A percentile compares a stretch with the other conserved stretches of the same genome.
Conservation (phyloP, 2,113 vertebrate species). For the Daubentonia madagascariensis region DNA sequence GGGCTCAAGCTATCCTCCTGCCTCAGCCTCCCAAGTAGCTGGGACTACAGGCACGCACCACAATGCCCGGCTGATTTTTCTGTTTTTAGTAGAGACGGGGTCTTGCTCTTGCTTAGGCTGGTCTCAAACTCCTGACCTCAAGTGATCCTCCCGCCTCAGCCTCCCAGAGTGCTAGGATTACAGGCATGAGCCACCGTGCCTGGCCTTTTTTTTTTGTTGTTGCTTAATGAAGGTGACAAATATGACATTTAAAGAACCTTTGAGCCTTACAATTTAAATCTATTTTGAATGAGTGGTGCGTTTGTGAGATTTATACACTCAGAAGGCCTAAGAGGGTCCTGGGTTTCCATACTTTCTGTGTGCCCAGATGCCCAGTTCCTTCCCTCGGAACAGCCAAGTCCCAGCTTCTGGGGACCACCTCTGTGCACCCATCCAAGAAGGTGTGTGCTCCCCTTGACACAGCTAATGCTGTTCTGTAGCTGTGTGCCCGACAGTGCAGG, state of each 20-base stretch:
- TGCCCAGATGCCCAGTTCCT: too few relatives aligned
- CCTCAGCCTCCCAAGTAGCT: too few relatives aligned
- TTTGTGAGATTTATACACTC: accelerated
- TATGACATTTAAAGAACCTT: accelerated
- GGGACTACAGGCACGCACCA: too few relatives aligned
- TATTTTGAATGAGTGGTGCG: too few relatives aligned
- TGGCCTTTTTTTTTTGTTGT: not conserved
- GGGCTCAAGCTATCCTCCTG: too few relatives aligned
- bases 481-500: not conserved
- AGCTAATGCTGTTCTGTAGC: not conserved
- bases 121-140: too few relatives aligned
- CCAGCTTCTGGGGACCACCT: accelerated
- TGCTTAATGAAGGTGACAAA: accelerated
- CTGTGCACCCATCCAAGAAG: accelerated
- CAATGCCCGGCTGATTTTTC: too few relatives aligned
- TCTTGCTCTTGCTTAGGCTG: too few relatives aligned
- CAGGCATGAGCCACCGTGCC: too few relatives aligned
- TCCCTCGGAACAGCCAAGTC: accelerated
- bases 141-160: too few relatives aligned
- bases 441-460: not conserved
- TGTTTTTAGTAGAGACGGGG: too few relatives aligned
- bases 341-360: accelerated
- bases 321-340: not conserved
- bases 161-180: too few relatives aligned
- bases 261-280: accelerated